Base-by-base conservation (phyloP, 2,888 invertebrate species). In the Pristionchus fissidentatus region DNA sequence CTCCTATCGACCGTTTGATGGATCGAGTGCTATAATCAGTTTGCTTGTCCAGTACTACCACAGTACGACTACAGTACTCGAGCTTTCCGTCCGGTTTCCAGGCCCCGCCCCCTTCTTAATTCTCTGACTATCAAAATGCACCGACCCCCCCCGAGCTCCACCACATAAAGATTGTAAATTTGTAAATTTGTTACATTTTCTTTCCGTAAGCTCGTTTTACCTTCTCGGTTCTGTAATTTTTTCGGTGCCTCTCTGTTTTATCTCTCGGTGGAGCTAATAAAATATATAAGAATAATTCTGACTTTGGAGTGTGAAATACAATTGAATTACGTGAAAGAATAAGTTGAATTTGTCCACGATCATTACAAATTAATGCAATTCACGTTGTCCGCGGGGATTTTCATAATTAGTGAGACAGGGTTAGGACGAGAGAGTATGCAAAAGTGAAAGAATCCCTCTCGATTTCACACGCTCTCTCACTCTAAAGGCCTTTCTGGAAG, bases 11-110 rank as follows among this genome's bases (percentile, higher is more conserved):
- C 70, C 70, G 43, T 41, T 70, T n/a, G 70, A 70, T 70, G 70
- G 70, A 70, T 43, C 70, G 70, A 70, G 70, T 70, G 38, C 43
- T 43, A 41, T 70, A 70, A 43, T 41, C 70, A 70, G 70, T 70
- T 70, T 70, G 70, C 70, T 70, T 70, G 70, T 70, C 70, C 43
- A 70, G 70, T 70, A n/a, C n/a, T n/a, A n/a, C n/a, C n/a, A n/a
- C n/a, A n/a, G n/a, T n/a, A n/a, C n/a, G n/a, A n/a, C n/a, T n/a
- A n/a, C 70, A 41, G 38, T 70, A 70, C 70, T 70, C 70, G 70
- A 70, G 70, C 70, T 70, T 70, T 70, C 70, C 70, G 43, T 70
- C 70, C n/a, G 26, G 70, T 55, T 15, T 15, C 41, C 70, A 43
- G 41, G 29, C 41, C 32, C 66, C 38, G 62, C 66, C 66, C 41